Conservation (phyloP, 2,113 vertebrate species). For the Tauraco erythrolophus region DNA sequence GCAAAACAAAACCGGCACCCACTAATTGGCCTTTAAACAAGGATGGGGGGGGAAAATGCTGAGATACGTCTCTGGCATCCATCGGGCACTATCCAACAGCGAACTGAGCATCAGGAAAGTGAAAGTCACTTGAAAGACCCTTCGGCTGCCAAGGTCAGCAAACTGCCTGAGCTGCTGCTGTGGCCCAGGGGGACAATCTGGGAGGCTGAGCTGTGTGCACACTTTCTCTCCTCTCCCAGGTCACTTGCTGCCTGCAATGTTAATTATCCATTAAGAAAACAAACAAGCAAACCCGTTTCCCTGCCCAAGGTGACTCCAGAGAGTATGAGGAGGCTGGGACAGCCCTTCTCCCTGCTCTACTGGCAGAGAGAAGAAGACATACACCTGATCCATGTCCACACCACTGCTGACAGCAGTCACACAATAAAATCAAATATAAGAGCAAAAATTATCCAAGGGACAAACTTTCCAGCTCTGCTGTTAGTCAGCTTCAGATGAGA, state of each 20-base stretch:
- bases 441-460: neutral
- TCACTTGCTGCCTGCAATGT: conserved; percentile 26
- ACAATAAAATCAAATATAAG: neutral
- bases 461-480: neutral
- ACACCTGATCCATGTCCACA: neutral
- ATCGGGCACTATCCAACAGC: neutral
- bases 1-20: conserved; percentile 38
- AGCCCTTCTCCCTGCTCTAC: neutral
- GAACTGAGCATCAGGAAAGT: neutral
- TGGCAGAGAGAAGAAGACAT: neutral
- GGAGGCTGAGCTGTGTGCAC: neutral
- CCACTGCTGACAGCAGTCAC: neutral
- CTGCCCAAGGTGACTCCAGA: conserved; percentile 12
- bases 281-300: neutral
- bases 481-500: neutral
- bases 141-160: neutral
- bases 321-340: neutral
- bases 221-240: neutral
- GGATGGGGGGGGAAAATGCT: neutral
- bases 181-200: neutral
- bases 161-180: neutral
- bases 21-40: conserved; percentile 65
- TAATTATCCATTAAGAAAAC: conserved; percentile 50
- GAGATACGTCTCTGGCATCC: neutral
- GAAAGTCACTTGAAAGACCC: neutral